Evolutionary conservation across 2,888 invertebrate species (phyloP), one percentile per base, ranked within the genome.

Genomic region (Ommatoiulus sabulosus): DNA sequence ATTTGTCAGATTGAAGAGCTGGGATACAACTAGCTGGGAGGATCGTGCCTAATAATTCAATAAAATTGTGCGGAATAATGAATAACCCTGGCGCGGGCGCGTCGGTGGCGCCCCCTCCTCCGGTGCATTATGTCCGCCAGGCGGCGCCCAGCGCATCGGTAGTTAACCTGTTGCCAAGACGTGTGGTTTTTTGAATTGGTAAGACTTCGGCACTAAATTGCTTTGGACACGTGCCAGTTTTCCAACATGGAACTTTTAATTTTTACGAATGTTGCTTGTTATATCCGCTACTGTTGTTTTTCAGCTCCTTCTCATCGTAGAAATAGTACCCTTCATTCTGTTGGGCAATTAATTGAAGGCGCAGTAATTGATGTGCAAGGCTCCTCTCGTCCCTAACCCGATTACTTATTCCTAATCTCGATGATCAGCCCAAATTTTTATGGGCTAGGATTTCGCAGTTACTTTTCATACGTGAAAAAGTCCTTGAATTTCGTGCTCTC

Each of bases 1-100:
- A 52, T 52, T 52, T 52, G 52, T 52, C 52, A 52, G 52, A 52
- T 52, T 52, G 52, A 52, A 52, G 52, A 52, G 52, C 52, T 52
- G 52, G 52, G 52, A 46, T 46, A 46, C 46, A 46, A 46, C 52
- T 52, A 12, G 15, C 15, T 52, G 52, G 52, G 52, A 52, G 52
- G 52, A 52, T 52, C 52, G 52, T 52, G 52, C 52, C 15, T 52
- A 52, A 52, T 52, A 52, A 52, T 52, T 52, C 52, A 52, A 52
- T 52, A 52, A 52, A 15, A 52, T 52, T 52, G 52, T 52, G 52
- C 52, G 3, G 52, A 52, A 52, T 7, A 52, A 52, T 52, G 52
- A 52, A 52, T 15, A 52, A 52, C 52, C 52, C 52, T 52, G 52
- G 52, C 52, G 15, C n/a, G n/a, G n/a, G 46, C 5, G 46, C 15